A percentile compares a stretch with the other conserved stretches of the same genome.
Conservation (phyloP, 2,888 invertebrate species). For the Malacosoma neustria region DNA sequence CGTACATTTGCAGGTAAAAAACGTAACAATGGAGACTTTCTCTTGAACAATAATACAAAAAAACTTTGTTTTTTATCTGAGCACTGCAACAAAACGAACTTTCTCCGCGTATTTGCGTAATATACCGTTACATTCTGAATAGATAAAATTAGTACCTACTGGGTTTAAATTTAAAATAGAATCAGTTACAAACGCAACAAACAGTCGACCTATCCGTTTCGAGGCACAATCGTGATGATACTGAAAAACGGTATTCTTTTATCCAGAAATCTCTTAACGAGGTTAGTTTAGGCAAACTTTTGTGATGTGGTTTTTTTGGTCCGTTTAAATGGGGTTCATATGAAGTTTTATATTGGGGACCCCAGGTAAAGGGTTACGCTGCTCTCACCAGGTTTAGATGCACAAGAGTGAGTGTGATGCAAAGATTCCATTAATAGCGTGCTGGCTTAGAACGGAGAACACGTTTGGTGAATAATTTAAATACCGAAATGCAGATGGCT, state of each 20-base stretch:
- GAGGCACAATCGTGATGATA: conserved; percentile 67
- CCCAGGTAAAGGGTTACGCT: conserved; percentile 45
- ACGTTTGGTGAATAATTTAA: conserved; percentile 73
- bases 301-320: conserved; percentile 68
- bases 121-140: conserved; percentile 28
- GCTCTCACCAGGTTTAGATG: conserved; percentile 38
- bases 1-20: conserved; percentile 50
- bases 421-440: conserved; percentile 41
- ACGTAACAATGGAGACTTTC: conserved; percentile 61
- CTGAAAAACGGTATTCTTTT: conserved; percentile 73
- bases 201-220: conserved; percentile 65
- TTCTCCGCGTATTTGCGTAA: conserved; percentile 50
- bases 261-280: conserved; percentile 73
- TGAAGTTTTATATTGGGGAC: conserved; percentile 59
- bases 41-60: conserved; percentile 53
- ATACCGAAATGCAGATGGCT: conserved; percentile 73
- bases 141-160: conserved; percentile 15
- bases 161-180: conserved; percentile 16
- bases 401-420: conserved; percentile 68
- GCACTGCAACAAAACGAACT: conserved; percentile 44
- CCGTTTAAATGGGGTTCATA: conserved; percentile 60
- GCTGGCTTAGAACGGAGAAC: conserved; percentile 49
- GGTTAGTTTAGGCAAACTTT: conserved; percentile 74
- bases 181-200: conserved; percentile 39
- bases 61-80: conserved; percentile 41